Evolutionary conservation across 2,888 invertebrate species (phyloP), one percentile per base, ranked within the genome.

Genomic region (Lasiommata megera): DNA sequence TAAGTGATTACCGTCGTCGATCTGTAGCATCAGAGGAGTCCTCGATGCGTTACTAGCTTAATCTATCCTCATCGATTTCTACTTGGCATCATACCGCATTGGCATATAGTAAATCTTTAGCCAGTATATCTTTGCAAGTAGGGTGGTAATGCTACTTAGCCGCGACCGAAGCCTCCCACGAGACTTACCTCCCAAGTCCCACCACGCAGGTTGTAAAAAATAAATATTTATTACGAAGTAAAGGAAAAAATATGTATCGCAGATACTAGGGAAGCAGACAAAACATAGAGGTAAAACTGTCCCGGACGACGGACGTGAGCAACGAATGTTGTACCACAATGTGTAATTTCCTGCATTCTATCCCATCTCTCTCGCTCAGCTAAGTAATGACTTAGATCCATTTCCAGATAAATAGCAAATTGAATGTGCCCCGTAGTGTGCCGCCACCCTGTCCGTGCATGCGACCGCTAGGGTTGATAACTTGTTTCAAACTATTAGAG

Each of bases 341-440:
- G 74, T 82, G 82, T 85, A 86, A 87, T 87, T 84, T 86, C 81
- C 81, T 84, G 83, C 84, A 84, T 81, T 84, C 83, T 80, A 77
- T 76, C 80, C 80, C 81, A 80, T 84, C 83, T 82, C 87, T 80
- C 86, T 82, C 88, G 83, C 85, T 84, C 87, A 80, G 88, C 85
- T 91, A 91, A 91, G 91, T 89, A 90, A 91, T 89, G 88, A 90
- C 88, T 88, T 82, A 84, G 88, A 88, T 90, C 88, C 88, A 88
- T 90, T 87, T 84, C 85, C 82, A 84, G 88, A 90, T 89, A 91
- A 89, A 89, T 87, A 89, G 88, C 86, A 88, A 90, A 90, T 89
- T 89, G 86, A 87, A 89, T 90, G 87, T 81, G 78, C 78, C 78
- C 77, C 76, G 75, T 75, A 70, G 60, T 66, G 64, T 65, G 63